phyloP scores from a whole-genome alignment of 23 tunicate genomes.

The Ascidia mentula region DNA sequence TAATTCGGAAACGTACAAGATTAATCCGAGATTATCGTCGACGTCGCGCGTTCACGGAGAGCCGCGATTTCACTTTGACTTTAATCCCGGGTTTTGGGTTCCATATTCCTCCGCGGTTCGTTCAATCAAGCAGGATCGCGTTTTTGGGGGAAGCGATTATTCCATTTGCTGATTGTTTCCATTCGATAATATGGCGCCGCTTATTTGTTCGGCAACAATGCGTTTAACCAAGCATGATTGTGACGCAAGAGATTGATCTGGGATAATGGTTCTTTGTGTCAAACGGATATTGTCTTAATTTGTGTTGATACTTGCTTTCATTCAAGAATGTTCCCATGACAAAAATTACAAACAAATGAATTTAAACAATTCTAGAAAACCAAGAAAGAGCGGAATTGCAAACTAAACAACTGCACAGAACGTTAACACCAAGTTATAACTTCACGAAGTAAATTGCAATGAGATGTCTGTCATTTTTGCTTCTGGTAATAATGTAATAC shows the following conservation, averaged over 20 bases:
- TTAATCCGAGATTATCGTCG: background rate
- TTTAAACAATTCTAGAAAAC: too few relatives aligned
- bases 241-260: background rate
- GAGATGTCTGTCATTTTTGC: too few relatives aligned
- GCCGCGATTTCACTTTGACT: background rate
- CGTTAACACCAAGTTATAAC: too few relatives aligned
- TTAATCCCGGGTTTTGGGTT: background rate
- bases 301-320: background rate
- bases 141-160: background rate
- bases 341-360: too few relatives aligned
- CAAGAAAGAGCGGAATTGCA: too few relatives aligned
- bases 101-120: background rate
- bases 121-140: too few relatives aligned
- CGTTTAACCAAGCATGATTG: slow-evolving; percentile 1
- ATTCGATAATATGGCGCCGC: slow-evolving; percentile 9
- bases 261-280: slow-evolving; percentile 11
- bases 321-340: background rate
- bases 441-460: too few relatives aligned
- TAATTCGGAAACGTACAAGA: slow-evolving; percentile 9
- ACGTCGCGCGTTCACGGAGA: background rate
- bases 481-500: too few relatives aligned
- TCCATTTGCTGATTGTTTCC: slow-evolving; percentile 9
- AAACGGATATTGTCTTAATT: slow-evolving; percentile 1
- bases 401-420: too few relatives aligned
- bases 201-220: slow-evolving; percentile 4